Base-by-base conservation (phyloP, 2,113 vertebrate species). In the Pomatostomus ruficeps region DNA sequence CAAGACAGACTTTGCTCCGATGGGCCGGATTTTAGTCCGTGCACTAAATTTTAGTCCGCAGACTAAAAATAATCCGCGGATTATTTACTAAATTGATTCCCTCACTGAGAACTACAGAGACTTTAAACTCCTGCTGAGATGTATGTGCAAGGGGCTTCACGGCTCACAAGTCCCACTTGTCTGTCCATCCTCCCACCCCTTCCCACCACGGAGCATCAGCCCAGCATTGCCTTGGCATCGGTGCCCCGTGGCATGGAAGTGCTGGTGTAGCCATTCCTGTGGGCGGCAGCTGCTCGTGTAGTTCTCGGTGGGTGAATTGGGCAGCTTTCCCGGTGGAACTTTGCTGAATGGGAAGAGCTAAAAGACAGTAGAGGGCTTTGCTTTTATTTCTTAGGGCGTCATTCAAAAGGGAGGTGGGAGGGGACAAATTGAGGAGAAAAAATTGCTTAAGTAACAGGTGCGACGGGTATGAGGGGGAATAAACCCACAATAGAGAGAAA, bases 31-130 rank as follows among this genome's bases (percentile, higher is more conserved):
- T 97, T 98, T 98, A 97, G 97, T 98, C 97, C 95, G 91, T 97
- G 95, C 96, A 97, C 98, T 98, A 98, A 97, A 98, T 98, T 98
- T 98, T 98, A 98, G 98, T 98, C 97, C 98, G 98, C 98, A 98
- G 98, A 98, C 98, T 98, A 98, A 98, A 97, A 98, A 88, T 97
- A 98, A 98, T 98, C 98, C 98, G 98, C 98, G 98, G 98, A 98
- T 98, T 98, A 98, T 98, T 98, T 98, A 96, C 96, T 96, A 68
- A 94, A 94, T 94, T 93, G 43, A 97, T 98, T 98, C 98, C 91
- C 98, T 98, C 98, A 98, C 98, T 97, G 95, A 98, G 98, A 98
- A 98, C 98, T 98, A 98, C 97, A 94, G 96, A 95, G 95, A 75
- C 59, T 71, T 94, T 81, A 85, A 95, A 76, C 83, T 79, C 86